Conservation (phyloP, 2,888 invertebrate genomes). For the Periphyllus acericola region DNA sequence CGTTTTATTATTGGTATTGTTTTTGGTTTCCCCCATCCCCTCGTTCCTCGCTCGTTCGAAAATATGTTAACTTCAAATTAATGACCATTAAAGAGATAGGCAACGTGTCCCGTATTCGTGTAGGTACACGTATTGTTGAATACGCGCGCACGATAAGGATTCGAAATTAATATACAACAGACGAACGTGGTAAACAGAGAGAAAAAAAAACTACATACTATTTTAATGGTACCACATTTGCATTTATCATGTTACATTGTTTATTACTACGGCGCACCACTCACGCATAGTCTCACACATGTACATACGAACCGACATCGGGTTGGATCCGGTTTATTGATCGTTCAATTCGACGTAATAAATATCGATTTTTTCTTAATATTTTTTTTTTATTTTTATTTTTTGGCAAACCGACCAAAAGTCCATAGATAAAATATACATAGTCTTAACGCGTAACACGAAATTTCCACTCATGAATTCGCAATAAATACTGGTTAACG, state of each 20-base stretch:
- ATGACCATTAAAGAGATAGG: not conserved
- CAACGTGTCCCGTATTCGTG: not conserved
- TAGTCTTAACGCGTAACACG: too few relatives aligned
- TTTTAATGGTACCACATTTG: not conserved
- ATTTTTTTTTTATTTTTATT: too few relatives aligned
- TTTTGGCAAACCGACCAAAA: slow-evolving; percentile 7
- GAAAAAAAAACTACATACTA: not conserved
- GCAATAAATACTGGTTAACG: too few relatives aligned
- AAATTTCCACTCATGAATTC: not conserved
- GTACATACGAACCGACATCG: not conserved
- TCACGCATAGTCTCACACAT: too few relatives aligned
- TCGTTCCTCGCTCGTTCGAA: not conserved
- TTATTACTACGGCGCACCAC: not conserved
- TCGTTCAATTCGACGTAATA: not conserved
- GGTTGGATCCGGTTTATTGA: slow-evolving; percentile 37
- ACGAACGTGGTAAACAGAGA: not conserved
- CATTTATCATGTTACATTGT: not conserved
- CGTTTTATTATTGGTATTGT: not conserved
- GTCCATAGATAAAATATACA: not conserved
- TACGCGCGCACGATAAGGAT: not conserved
- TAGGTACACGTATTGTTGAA: not conserved
- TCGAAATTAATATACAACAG: not conserved
- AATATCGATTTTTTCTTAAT: slow-evolving; percentile 8
- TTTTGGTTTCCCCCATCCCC: not conserved
- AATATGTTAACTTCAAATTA: not conserved